phyloP scores from a whole-genome alignment of 2,113 vertebrate genomes.

The Hippopotamus amphibius region DNA sequence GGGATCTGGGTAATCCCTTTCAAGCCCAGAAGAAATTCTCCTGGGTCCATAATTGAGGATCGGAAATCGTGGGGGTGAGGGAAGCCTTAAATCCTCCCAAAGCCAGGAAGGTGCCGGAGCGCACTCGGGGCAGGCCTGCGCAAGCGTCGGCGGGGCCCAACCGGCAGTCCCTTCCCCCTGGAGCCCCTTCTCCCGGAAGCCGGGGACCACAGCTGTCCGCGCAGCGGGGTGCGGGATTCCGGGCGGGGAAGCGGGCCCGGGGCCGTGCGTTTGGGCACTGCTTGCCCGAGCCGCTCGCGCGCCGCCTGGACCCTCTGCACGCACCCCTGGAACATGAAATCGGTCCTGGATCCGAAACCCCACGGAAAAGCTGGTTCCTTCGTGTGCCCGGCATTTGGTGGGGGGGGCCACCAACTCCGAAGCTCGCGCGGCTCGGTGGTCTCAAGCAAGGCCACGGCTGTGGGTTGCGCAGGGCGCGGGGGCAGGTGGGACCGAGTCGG shows the following conservation, averaged over 20 bases:
- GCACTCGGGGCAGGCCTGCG: not conserved
- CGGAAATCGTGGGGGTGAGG: not conserved
- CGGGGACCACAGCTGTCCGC: accelerated
- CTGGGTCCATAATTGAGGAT: constrained; percentile 38
- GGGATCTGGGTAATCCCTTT: constrained; percentile 64
- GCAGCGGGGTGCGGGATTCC: not conserved
- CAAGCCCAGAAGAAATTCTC: constrained; percentile 65
- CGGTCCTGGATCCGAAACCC: not conserved
- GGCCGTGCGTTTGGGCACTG: not conserved
- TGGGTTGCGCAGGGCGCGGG: not conserved
- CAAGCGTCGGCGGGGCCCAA: not conserved
- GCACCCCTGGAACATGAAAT: not conserved
- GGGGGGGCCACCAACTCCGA: not conserved
- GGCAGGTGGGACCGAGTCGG: not conserved
- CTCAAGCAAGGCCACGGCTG: not conserved
- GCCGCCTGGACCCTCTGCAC: accelerated
- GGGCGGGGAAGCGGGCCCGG: accelerated
- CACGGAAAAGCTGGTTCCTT: not conserved
- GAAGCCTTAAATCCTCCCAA: not conserved
- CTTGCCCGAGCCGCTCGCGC: not conserved
- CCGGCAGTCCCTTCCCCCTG: not conserved
- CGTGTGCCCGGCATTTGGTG: not conserved
- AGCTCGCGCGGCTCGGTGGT: not conserved
- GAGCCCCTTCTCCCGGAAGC: not conserved
- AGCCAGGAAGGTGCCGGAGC: not conserved